A percentile compares a stretch with the other conserved stretches of the same genome.
Evolutionary conservation across 2,888 invertebrate genomes (phyloP).

Genomic region (Ochlodes sylvanus): DNA sequence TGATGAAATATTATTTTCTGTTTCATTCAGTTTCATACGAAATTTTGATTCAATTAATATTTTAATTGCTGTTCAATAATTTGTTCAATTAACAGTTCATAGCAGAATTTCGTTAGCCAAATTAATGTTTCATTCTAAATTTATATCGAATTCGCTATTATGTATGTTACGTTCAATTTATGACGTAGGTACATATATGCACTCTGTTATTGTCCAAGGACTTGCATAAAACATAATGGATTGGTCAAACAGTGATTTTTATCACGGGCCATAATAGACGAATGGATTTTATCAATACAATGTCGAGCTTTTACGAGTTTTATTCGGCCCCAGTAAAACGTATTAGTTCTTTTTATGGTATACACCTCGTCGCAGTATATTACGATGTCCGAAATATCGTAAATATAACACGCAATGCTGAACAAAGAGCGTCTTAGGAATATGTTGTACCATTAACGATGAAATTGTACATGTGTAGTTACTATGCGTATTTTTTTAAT

Average conservation of each 20-base stretch:
- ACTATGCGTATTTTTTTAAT: too few relatives aligned
- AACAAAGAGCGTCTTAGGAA: constrained; percentile 6
- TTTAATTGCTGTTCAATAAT: too few relatives aligned
- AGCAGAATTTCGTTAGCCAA: not conserved
- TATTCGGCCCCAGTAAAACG: constrained; percentile 26
- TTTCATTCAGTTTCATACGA: too few relatives aligned
- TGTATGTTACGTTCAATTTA: constrained; percentile 25
- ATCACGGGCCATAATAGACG: not conserved
- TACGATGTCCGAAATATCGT: constrained; percentile 38
- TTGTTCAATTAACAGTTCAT: not conserved
- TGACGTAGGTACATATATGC: constrained; percentile 22
- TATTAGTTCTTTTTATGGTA: constrained; percentile 33
- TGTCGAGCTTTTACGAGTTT: constrained; percentile 16
- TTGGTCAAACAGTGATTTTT: constrained; percentile 15
- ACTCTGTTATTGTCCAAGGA: constrained; percentile 25
- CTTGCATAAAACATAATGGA: constrained; percentile 22
- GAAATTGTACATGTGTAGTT: not conserved
- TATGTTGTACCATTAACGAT: not conserved
- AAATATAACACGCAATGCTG: constrained; percentile 36
- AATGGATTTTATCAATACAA: constrained; percentile 20
- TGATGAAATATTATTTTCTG: too few relatives aligned
- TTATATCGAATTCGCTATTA: constrained; percentile 13
- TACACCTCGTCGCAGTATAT: constrained; percentile 35
- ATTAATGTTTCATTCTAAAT: constrained; percentile 3
- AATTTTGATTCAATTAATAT: too few relatives aligned